Evolutionary conservation across 2,888 invertebrate species (phyloP), one percentile per base, ranked within the genome.

Genomic region (Aelia acuminata): DNA sequence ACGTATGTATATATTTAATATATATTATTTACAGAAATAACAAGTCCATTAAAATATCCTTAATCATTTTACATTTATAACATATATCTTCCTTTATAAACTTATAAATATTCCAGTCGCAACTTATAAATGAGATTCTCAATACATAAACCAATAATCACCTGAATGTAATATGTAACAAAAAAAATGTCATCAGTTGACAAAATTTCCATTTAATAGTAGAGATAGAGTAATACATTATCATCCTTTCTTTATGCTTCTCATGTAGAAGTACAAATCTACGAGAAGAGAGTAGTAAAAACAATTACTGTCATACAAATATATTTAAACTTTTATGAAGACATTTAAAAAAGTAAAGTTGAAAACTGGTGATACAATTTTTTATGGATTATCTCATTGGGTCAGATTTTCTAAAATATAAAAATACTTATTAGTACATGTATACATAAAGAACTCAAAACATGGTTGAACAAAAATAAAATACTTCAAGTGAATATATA

Each of bases 101-200:
- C 26, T 57, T 26, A 57, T 26, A 57, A 57, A 57, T 57, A 57
- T 57, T 57, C 57, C n/a, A 57, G 26, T 57, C 57, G n/a, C 50
- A 57, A 57, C 57, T 57, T 57, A 57, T 26, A 57, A 57, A 57
- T 26, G 57, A 57, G 57, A 57, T 57, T 57, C 57, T 57, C 57
- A 13, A 26, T 57, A 26, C 26, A 57, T 22, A 57, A 57, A 57
- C 26, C n/a, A n/a, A n/a, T n/a, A n/a, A n/a, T n/a, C n/a, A n/a
- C n/a, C n/a, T n/a, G n/a, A 49, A 49, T 15, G 15, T 15, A 49
- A 15, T n/a, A n/a, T n/a, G n/a, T n/a, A n/a, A 57, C 2, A 26
- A 11, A 13, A 57, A 57, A 22, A 26, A 18, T 26, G 3, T 5
- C 26, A 26, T 57, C 26, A 57, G 26, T 57, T 57, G 2, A 26